Conservation (phyloP, 2,888 invertebrate genomes). For the Diaprepes abbreviatus region DNA sequence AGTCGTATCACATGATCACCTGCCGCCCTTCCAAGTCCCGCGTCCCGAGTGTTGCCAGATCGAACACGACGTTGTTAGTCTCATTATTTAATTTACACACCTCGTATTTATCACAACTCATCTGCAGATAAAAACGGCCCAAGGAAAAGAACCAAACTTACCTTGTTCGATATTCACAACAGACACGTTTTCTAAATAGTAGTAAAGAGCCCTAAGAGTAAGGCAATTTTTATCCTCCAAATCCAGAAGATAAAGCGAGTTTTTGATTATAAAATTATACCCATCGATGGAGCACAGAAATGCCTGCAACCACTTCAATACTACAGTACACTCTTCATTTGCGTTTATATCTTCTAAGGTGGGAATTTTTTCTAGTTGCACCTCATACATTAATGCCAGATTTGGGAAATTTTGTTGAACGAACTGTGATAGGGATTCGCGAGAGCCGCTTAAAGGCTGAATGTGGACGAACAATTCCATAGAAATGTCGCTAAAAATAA, state of each 20-base stretch:
- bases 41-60: too few relatives aligned
- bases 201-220: slow-evolving; percentile 52
- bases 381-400: slow-evolving; percentile 61
- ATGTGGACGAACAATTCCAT: slow-evolving; percentile 68
- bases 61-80: too few relatives aligned
- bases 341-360: slow-evolving; percentile 58
- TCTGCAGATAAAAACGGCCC: neutral
- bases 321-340: slow-evolving; percentile 52
- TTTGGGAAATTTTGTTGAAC: slow-evolving; percentile 54
- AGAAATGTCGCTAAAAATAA: slow-evolving; percentile 63
- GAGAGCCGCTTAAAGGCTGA: slow-evolving; percentile 57
- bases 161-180: slow-evolving; percentile 46
- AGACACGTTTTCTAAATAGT: slow-evolving; percentile 55
- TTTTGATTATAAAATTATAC: slow-evolving; percentile 57
- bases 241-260: slow-evolving; percentile 48
- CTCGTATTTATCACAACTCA: too few relatives aligned
- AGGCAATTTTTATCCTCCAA: slow-evolving; percentile 36
- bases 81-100: too few relatives aligned
- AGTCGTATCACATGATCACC: too few relatives aligned
- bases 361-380: slow-evolving; percentile 51
- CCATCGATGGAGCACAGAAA: slow-evolving; percentile 67
- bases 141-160: neutral
- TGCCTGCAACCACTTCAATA: slow-evolving; percentile 63
- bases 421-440: slow-evolving; percentile 53
- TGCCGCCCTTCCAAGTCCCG: too few relatives aligned